These are phyloP conservation scores for Myopa tessellatipennis DNA, from an alignment of 2,888 invertebrate genomes.

Conservation along the genomic window DNA sequence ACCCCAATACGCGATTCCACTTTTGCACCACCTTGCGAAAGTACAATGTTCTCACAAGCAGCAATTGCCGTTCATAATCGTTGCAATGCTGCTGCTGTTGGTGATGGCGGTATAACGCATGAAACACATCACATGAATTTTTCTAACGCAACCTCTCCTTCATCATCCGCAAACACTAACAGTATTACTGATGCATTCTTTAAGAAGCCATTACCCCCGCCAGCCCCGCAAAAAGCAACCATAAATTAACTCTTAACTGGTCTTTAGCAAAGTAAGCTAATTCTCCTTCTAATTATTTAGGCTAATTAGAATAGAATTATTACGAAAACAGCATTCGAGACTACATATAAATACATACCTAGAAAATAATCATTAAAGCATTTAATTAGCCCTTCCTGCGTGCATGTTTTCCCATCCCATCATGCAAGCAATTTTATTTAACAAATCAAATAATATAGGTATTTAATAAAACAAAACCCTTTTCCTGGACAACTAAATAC, in stretches of 20 bases:
- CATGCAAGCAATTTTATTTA: slow-evolving; percentile 27
- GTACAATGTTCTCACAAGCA: slow-evolving; percentile 47
- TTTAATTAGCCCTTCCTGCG: background rate
- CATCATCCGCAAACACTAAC: slow-evolving; percentile 38
- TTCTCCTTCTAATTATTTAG: background rate
- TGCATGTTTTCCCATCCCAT: background rate
- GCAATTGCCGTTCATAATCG: slow-evolving; percentile 41
- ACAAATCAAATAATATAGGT: background rate
- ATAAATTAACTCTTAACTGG: background rate
- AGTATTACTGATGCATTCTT: slow-evolving; percentile 53
- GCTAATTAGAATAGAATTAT: slow-evolving; percentile 28
- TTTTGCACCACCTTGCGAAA: slow-evolving; percentile 49
- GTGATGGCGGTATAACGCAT: background rate
- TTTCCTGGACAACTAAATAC: background rate
- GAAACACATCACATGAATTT: slow-evolving; percentile 3
- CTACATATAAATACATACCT: slow-evolving; percentile 24
- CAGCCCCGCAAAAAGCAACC: slow-evolving; percentile 13
- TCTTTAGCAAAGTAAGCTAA: background rate
- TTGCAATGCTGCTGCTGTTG: slow-evolving; percentile 11
- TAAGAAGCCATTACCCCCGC: slow-evolving; percentile 53
- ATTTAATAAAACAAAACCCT: background rate
- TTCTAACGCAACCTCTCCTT: slow-evolving; percentile 6
- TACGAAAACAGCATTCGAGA: slow-evolving; percentile 17
- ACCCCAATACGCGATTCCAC: slow-evolving; percentile 46
- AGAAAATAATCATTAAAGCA: slow-evolving; percentile 16